Base-by-base conservation (phyloP, 2,113 vertebrate species). In the Noctilio leporinus region DNA sequence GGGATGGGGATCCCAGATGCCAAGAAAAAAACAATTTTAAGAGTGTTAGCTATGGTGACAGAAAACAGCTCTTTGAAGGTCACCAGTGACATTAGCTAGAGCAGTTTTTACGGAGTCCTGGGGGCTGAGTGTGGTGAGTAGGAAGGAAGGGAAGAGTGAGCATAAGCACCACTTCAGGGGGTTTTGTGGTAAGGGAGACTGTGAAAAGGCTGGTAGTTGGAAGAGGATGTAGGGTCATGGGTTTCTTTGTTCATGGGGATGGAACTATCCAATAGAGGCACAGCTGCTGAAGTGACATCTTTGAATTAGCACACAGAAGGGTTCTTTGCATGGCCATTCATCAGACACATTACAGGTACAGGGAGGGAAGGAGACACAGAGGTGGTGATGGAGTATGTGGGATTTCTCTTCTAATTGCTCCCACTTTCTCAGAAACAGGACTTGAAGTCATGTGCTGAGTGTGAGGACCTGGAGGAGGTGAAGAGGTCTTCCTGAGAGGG, bases 1-100 rank as follows among this genome's bases (percentile, higher is more conserved):
- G 4, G 53, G 0, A 11, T 12, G 38, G 30, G n/a, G 33, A 45
- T 45, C 70, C 45, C 30, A 53, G 70, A 53, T n/a, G 35, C 70
- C 80, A 72, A 78, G 91, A 70, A 84, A 76, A 77, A 76, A 45
- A 77, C 30, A 51, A 62, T 28, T 38, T 72, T 22, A 88, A n/a
- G 51, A 80, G 26, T 14, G 30, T 55, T 24, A 40, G 62, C 38
- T 64, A 26, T 17, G 51, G 38, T 28, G 45, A 70, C 35, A 89
- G 72, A 69, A 89, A 38, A 88, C 51, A 77, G 59, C 64, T 69
- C 45, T 40, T 55, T 49, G 78, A 72, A 85, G 78, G 86, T 40
- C 84, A 59, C 76, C 59, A 11, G 24, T 62, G 65, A 62, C 45
- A 65, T 85, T 20, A 75, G 30, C 7, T 28, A 65, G 82, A 80